Evolutionary conservation across 2,888 invertebrate genomes (phyloP).

Genomic region (Trissolcus brochymenae): DNA sequence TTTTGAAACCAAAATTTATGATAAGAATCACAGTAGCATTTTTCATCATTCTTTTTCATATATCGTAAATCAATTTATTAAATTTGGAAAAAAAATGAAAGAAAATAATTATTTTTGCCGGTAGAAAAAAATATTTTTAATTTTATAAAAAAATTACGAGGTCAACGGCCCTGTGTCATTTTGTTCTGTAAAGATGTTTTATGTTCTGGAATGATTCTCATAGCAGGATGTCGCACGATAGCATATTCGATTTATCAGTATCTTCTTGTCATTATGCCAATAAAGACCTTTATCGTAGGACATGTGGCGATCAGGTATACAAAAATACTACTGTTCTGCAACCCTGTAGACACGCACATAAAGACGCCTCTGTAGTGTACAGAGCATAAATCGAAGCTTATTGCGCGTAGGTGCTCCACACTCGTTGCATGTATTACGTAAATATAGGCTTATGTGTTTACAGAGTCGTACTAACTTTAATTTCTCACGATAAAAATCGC

Average conservation of each 20-base stretch:
- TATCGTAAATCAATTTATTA: neutral
- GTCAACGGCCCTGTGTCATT: constrained; percentile 31
- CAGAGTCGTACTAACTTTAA: constrained; percentile 53
- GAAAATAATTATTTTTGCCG: no score
- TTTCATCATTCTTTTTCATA: neutral
- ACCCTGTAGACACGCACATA: constrained; percentile 60
- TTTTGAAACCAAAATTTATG: no score
- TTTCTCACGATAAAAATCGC: constrained; percentile 60
- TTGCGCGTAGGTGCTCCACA: constrained; percentile 58
- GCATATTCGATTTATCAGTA: constrained; percentile 56
- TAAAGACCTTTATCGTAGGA: constrained; percentile 66
- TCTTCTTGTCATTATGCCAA: constrained; percentile 57
- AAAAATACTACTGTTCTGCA: constrained; percentile 74
- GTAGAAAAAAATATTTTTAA: neutral
- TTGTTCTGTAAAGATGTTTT: constrained; percentile 36
- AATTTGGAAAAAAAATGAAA: neutral
- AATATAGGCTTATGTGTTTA: constrained; percentile 49
- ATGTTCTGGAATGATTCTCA: constrained; percentile 50
- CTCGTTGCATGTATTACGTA: constrained; percentile 51
- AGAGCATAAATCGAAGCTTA: constrained; percentile 59
- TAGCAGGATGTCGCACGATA: constrained; percentile 49
- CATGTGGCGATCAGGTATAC: constrained; percentile 66
- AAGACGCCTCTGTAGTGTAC: constrained; percentile 66
- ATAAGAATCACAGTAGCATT: neutral
- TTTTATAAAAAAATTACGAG: neutral